Evolutionary conservation across 1,140 invertebrate species (phyloP).

Genomic region (Pachypeltis micranthus): DNA sequence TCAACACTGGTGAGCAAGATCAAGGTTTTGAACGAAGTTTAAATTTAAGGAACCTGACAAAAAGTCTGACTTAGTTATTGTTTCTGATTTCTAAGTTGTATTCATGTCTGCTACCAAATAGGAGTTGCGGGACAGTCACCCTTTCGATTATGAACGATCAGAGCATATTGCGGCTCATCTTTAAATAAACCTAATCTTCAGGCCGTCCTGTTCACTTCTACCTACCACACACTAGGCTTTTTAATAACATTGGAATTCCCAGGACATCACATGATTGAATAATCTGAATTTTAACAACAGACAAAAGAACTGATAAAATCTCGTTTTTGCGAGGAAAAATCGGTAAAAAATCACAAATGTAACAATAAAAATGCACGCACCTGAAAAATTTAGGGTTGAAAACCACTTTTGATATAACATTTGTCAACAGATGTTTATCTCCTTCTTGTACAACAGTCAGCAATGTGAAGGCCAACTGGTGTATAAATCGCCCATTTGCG

Average conservation of each 20-base stretch:
- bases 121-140: neutral
- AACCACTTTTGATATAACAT: conserved; percentile 23
- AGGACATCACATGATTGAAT: too few species aligned
- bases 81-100: neutral
- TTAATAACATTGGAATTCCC: too few species aligned
- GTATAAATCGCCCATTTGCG: conserved; percentile 16
- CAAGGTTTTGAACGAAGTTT: neutral
- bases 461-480: conserved; percentile 22
- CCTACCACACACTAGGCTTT: too few species aligned
- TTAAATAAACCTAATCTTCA: conserved; percentile 12
- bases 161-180: neutral
- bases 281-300: too few species aligned
- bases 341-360: conserved; percentile 5
- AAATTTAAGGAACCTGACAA: neutral
- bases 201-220: too few species aligned
- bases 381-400: conserved; percentile 25
- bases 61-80: neutral
- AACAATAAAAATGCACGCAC: conserved; percentile 9
- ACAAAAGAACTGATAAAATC: too few species aligned
- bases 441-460: conserved; percentile 24
- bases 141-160: neutral
- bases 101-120: neutral
- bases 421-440: conserved; percentile 23
- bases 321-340: too few species aligned
- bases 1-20: neutral